Percentiles rank a stretch among this genome's conserved stretches.
Conservation (phyloP, 2,797 vertebrate species). For the Bufotes viridis region DNA sequence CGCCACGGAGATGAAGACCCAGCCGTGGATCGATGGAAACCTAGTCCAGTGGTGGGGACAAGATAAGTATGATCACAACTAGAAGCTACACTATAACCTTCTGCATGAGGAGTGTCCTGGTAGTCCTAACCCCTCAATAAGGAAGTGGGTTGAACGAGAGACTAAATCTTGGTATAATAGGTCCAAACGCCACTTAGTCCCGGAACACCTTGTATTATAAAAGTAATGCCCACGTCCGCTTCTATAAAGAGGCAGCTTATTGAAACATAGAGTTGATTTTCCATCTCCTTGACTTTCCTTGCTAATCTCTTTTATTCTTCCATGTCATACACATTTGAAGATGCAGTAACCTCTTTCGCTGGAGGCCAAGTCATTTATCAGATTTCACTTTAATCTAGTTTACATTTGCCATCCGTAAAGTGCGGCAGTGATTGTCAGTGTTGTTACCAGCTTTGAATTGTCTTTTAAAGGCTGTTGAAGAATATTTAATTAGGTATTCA, state of each 20-base stretch:
- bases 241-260: not conserved
- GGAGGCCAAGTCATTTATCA: slow-evolving; percentile 58
- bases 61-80: too few species aligned
- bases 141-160: not conserved
- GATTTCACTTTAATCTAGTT: slow-evolving; percentile 60
- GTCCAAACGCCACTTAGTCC: not conserved
- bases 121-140: not conserved
- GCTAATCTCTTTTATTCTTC: slow-evolving; percentile 25
- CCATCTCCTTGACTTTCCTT: slow-evolving; percentile 29
- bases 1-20: too few species aligned
- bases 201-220: not conserved
- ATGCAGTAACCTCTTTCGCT: slow-evolving; percentile 33
- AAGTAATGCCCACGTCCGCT: not conserved
- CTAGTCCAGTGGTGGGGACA: too few species aligned
- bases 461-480: slow-evolving; percentile 49
- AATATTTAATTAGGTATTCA: slow-evolving; percentile 61
- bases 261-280: slow-evolving; percentile 2
- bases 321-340: slow-evolving; percentile 29
- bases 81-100: not conserved
- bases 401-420: slow-evolving; percentile 56
- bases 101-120: not conserved
- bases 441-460: slow-evolving; percentile 56
- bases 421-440: slow-evolving; percentile 53
- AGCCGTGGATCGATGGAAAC: too few species aligned
- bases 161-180: not conserved